Evolutionary conservation across 2,113 vertebrate genomes (phyloP).

Genomic region (Piprites chloris): DNA sequence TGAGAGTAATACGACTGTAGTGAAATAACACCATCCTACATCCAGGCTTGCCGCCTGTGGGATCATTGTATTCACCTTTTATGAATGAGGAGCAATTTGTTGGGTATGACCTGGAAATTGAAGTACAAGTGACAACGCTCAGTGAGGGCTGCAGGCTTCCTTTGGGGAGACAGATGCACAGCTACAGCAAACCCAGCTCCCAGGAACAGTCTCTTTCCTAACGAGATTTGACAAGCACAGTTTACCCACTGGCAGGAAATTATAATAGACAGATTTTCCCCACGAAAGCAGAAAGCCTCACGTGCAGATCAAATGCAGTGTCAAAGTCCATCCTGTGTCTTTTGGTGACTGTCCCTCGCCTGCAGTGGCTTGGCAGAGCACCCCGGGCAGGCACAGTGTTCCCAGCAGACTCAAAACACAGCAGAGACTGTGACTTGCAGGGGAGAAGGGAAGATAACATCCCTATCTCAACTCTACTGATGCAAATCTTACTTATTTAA

Average conservation of each 20-base stretch:
- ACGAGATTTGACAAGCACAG: conserved; percentile 11
- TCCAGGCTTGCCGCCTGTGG: not conserved
- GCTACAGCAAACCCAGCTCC: not conserved
- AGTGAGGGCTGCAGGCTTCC: not conserved
- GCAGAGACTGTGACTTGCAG: not conserved
- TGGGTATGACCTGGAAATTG: not conserved
- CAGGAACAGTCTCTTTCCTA: not conserved
- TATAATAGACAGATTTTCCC: not conserved
- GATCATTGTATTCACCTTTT: not conserved
- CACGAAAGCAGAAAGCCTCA: not conserved
- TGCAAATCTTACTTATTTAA: not conserved
- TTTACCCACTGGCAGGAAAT: conserved; percentile 25
- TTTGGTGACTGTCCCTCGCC: not conserved
- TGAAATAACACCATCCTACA: not conserved
- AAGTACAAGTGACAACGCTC: not conserved
- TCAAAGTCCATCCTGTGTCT: not conserved
- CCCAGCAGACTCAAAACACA: not conserved
- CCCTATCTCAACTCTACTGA: not conserved
- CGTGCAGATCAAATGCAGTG: not conserved
- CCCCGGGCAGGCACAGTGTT: not conserved
- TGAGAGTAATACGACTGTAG: fast-evolving
- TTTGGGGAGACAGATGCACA: not conserved
- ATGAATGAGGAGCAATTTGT: not conserved
- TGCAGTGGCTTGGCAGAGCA: not conserved
- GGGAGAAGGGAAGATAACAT: not conserved